Base-by-base conservation (phyloP, 1,140 invertebrate genomes). In the Drosophila ercepeae region DNA sequence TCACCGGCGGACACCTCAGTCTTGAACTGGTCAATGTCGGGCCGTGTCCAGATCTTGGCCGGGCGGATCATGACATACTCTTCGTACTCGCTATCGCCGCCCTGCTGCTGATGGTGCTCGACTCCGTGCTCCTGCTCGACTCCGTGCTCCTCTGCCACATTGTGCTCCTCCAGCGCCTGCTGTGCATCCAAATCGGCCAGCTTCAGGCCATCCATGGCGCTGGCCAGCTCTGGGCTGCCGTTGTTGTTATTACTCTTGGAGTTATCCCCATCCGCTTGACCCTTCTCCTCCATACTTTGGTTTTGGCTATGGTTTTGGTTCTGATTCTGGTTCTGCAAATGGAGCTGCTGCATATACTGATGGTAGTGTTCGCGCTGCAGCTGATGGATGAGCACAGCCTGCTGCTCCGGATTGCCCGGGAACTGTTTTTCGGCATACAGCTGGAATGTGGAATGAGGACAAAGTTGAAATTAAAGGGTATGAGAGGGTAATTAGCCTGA, bases 321-420 rank as follows among this genome's bases (percentile, higher is more conserved):
- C 11, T 55, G 64, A 13, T 72, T 72, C 11, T 63, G 65, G 23
- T 78, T 91, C 50, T 93, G 92, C 60, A 93, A 91, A 51, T 95
- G 93, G 27, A 95, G 78, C 88, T 97, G 97, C 86, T 98, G 96
- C 95, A 99, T 98, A 89, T 99, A 99, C 89, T 99, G 98, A 89
- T 99, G 97, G 91, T 99, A 99, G 92, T 99, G 98, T 81, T 99
- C 97, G 75, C 99, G 98, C 92, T 99, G 98, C 34, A 99, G 91
- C 88, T 99, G 98, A 44, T 95, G 93, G 49, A 99, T 97, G 13
- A 99, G 92, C 48, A 97, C 94, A 1, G 96, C 97, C 94, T 99
- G 98, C 93, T 99, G 96, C 77, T 98, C 97, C 6, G 95, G 95
- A 92, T 93, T 94, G 9, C 96, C 97, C 7, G 98, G 98, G 92